Evolutionary conservation across 2,888 invertebrate genomes (phyloP), one percentile per base, ranked within the genome.

Genomic region (Gymnocheta viridis): DNA sequence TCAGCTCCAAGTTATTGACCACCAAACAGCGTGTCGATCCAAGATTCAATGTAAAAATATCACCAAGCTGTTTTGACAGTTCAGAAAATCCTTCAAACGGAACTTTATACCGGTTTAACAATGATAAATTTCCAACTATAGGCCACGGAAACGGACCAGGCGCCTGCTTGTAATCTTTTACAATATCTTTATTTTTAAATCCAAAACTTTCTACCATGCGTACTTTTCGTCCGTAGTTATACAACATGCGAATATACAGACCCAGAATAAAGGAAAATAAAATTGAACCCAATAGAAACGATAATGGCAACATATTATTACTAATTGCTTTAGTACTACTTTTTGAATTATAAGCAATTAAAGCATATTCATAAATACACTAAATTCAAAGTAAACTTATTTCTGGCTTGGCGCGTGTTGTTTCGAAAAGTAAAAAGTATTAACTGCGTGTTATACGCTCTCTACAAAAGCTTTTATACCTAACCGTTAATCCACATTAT

Each of bases 71-170:
- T 87, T 94, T 94, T 17, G 95, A 93, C 47, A 96, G 90, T 22
- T 93, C 94, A 0, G 95, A 94, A 87, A 96, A 96, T 2, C 94
- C 94, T 87, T 95, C 94, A 88, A 96, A 96, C 0, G 96, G 96
- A 19, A 94, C 94, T 62, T 94, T 94, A 85, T 93, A 92, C 78
- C 93, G 91, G 62, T 93, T 94, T 77, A 96, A 91, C 29, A 95
- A 93, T 89, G 95, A 94, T 85, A 96, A 92, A 90, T 94, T 95
- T 19, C 96, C 96, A 70, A 96, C 92, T 0, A 96, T 86, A 0
- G 96, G 96, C 91, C 93, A 93, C 12, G 95, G 93, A n/a, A 91
- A 88, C 0, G 96, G 96, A 0, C 96, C 96, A 62, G 95, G 95
- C 14, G 95, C 93, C 85, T 92, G 90, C 70, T 86, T 86, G 58